Conservation (phyloP, 2,113 vertebrate genomes). For the Reinhardtius hippoglossoides region DNA sequence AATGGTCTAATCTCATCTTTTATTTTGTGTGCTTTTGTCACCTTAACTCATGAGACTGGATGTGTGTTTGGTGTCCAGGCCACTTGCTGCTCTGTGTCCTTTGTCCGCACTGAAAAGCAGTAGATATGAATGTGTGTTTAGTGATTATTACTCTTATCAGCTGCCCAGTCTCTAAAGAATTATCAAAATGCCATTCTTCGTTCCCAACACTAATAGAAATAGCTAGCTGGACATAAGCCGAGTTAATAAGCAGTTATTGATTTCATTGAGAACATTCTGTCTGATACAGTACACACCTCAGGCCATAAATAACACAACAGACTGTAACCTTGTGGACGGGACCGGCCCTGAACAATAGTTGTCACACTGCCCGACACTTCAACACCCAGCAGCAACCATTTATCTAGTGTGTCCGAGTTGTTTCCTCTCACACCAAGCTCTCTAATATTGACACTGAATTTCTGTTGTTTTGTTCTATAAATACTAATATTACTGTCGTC, state of each 20-base stretch:
- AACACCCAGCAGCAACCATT: no score
- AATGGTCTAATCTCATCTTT: background rate
- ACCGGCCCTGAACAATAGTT: no score
- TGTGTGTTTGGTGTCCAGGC: background rate
- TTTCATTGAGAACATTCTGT: background rate
- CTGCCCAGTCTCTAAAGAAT: constrained; percentile 7
- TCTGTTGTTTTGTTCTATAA: background rate
- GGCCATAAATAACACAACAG: no score
- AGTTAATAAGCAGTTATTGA: background rate
- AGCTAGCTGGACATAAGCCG: background rate
- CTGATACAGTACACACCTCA: background rate
- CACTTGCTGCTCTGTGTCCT: constrained; percentile 14
- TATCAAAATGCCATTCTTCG: constrained; percentile 26
- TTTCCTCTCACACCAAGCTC: background rate
- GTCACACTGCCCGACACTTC: background rate
- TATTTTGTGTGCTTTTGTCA: background rate
- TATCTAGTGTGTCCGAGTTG: background rate
- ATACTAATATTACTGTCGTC: background rate
- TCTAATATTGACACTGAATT: background rate
- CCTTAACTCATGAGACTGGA: background rate
- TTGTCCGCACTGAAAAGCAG: constrained; percentile 22
- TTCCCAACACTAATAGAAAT: constrained; percentile 11
- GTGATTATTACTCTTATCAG: constrained; percentile 44
- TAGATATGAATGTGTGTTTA: constrained; percentile 60
- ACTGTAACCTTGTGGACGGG: background rate